Conservation (phyloP, 2,113 vertebrate species). For the Campylomormyrus numenius region DNA sequence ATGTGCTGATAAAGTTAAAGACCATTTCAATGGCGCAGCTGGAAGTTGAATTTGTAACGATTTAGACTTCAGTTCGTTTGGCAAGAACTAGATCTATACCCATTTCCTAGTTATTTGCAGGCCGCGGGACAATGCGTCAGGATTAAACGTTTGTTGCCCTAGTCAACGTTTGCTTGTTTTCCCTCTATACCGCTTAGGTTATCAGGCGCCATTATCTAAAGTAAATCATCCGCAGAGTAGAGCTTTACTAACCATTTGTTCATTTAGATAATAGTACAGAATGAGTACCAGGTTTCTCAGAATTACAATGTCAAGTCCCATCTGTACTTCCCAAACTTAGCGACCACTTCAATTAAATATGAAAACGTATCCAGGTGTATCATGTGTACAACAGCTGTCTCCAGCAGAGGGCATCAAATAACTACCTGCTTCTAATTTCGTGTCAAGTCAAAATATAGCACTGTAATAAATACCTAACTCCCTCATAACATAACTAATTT, state of each 20-base stretch:
- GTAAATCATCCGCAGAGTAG: neutral
- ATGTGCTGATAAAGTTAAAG: neutral
- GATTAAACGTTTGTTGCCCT: neutral
- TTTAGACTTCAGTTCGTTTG: neutral
- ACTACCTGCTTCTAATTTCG: neutral
- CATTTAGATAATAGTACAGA: neutral
- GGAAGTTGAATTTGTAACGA: neutral
- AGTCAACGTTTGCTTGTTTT: neutral
- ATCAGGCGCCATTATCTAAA: neutral
- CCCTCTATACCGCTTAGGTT: neutral
- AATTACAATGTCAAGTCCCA: neutral
- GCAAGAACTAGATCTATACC: neutral
- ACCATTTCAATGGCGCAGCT: neutral
- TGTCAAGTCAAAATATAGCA: neutral
- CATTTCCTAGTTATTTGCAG: neutral
- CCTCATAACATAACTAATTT: neutral
- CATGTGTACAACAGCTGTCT: neutral
- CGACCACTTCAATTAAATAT: neutral
- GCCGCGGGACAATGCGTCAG: neutral
- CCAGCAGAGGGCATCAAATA: slow-evolving; percentile 14
- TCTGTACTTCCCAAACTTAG: neutral
- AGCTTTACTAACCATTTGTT: neutral
- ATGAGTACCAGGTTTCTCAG: neutral
- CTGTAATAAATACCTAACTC: neutral
- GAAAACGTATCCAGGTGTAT: neutral